Conservation (phyloP, 2,888 invertebrate species). For the Tachina fera region DNA sequence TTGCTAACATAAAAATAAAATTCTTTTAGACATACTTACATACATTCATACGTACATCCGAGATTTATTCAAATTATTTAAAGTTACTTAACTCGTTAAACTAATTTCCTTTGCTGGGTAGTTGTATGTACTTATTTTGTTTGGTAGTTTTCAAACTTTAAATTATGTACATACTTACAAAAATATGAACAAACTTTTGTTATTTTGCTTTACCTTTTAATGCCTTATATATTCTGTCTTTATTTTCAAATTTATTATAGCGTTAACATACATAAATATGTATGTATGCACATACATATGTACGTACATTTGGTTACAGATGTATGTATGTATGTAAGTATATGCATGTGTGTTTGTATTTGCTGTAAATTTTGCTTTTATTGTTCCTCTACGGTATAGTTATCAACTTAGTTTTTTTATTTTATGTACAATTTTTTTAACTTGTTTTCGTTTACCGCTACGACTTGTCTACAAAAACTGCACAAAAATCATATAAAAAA, state of each 20-base stretch:
- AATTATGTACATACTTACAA: not conserved
- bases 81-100: not conserved
- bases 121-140: not conserved
- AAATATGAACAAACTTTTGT: not conserved
- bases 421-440: constrained; percentile 11
- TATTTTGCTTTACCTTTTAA: constrained; percentile 30
- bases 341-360: too few species aligned
- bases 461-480: constrained; percentile 22
- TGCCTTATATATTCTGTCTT: not conserved
- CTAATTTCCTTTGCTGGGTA: too few species aligned
- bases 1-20: too few species aligned
- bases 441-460: constrained; percentile 48
- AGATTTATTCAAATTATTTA: not conserved
- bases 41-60: not conserved
- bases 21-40: not conserved
- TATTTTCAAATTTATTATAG: constrained; percentile 38
- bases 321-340: not conserved
- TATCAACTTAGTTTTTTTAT: not conserved
- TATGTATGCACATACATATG: not conserved
- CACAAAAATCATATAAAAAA: constrained; percentile 26
- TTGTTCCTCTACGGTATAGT: not conserved
- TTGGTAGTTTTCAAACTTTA: not conserved
- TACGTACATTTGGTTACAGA: not conserved
- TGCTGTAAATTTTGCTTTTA: too few species aligned
- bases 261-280: constrained; percentile 56